phyloP scores from a whole-genome alignment of 1,140 invertebrate genomes.

The Drosophila tristis region DNA sequence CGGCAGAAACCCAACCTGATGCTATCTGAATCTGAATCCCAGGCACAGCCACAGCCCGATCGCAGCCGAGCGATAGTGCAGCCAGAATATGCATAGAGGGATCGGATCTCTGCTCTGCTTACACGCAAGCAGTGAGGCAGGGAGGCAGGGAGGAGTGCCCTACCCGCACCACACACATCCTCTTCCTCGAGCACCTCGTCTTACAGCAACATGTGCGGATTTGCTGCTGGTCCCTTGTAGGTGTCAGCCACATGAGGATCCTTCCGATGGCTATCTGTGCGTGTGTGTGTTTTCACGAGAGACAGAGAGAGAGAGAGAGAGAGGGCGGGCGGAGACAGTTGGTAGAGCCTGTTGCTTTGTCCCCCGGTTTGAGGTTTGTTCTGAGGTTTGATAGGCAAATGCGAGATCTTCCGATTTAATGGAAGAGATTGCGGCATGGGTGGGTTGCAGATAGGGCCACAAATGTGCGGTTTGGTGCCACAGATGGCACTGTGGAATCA shows the following conservation, averaged over 20 bases:
- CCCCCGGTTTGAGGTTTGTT: constrained; percentile 24
- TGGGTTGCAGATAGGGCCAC: not conserved
- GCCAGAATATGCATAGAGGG: constrained; percentile 25
- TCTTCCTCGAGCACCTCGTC: constrained; percentile 30
- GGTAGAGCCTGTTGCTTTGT: constrained; percentile 4
- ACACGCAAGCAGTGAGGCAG: constrained; percentile 24
- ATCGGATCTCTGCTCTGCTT: constrained; percentile 38
- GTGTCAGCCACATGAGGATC: constrained; percentile 73
- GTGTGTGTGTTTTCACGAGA: constrained; percentile 31
- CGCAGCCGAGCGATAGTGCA: constrained; percentile 31
- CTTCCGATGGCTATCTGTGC: constrained; percentile 56
- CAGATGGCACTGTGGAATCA: constrained; percentile 20
- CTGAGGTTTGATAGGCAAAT: constrained; percentile 57
- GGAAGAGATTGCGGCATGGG: constrained; percentile 39
- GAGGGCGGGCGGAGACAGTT: not conserved
- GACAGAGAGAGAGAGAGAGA: no score
- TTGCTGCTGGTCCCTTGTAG: constrained; percentile 48
- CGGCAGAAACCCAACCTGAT: constrained; percentile 48
- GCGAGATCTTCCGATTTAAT: constrained; percentile 42
- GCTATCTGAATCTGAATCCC: constrained; percentile 53
- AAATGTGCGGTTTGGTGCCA: constrained; percentile 38
- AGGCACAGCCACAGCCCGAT: constrained; percentile 42
- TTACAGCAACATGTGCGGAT: constrained; percentile 71
- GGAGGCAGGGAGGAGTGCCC: not conserved
- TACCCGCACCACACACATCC: constrained; percentile 10